Base-by-base conservation (phyloP, 1,140 invertebrate genomes). In the Rhagoletis pomonella region DNA sequence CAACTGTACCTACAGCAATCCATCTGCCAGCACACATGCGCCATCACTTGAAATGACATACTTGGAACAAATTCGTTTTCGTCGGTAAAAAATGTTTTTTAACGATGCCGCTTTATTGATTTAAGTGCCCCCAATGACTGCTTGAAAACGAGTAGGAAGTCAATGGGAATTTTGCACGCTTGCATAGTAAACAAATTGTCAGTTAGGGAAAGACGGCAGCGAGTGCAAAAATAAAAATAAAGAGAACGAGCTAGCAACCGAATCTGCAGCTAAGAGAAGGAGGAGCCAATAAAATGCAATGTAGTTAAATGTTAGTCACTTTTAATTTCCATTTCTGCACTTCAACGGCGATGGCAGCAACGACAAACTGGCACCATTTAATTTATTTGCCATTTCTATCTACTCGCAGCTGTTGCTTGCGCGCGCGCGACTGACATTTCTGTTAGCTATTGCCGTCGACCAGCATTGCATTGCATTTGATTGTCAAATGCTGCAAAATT, bases 271-370 rank as follows among this genome's bases (percentile, higher is more conserved):
- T 55, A 9, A 9, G 50, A 55, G 50, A 55, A 55, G 9, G 50
- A 55, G 50, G 42, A 42, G 12, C 39, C 67, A 73, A 47, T 42
- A 44, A 14, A 14, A 12, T 73, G 67, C 12, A 14, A 73, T 73
- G 17, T 47, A 73, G 67, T 73, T 10, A 73, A 73, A 73, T 73
- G 39, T 73, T 73, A 39, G 39, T 39, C 67, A 47, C 67, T 73
- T 69, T 73, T 47, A 73, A 73, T 73, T 73, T 73, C 67, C 42
- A 73, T 17, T 73, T 42, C 42, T 73, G 42, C 9, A 39, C 19
- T 5, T 29, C 67, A 47, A 14, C 42, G 39, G 42, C 67, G 67
- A 10, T 12, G 10, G 42, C 44, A 42, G 39, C 67, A 69, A 14
- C 29, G 29, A 67, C 64, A 19, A 62, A 62, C 3, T 14, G 67